phyloP scores from a whole-genome alignment of 1,140 invertebrate species.

The Rhyzopertha dominica region DNA sequence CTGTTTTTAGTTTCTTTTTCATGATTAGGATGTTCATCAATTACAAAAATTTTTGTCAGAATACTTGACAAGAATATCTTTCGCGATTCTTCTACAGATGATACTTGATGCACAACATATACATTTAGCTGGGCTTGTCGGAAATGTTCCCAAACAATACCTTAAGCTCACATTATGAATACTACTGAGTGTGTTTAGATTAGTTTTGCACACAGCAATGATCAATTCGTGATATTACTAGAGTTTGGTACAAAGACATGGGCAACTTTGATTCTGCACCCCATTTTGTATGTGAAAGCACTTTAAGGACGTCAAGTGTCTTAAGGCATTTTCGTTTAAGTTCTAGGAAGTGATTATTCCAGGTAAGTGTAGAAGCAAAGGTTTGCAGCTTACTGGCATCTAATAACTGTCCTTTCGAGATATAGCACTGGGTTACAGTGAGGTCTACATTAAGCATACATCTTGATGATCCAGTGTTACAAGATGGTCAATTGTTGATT shows the following conservation, averaged over 20 bases:
- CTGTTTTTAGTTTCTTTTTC: too few species aligned
- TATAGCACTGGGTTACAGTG: too few species aligned
- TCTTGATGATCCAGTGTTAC: too few species aligned
- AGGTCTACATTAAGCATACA: too few species aligned
- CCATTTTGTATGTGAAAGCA: constrained; percentile 4
- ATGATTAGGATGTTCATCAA: too few species aligned
- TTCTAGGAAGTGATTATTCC: constrained; percentile 8
- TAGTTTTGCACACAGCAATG: constrained; percentile 4
- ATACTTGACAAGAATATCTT: too few species aligned
- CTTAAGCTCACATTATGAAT: constrained; percentile 8
- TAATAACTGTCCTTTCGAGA: too few species aligned
- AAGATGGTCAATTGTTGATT: too few species aligned
- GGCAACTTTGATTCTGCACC: constrained; percentile 8
- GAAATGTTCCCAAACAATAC: constrained; percentile 7
- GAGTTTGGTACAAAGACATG: constrained; percentile 4
- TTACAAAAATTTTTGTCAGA: too few species aligned
- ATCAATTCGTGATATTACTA: constrained; percentile 10
- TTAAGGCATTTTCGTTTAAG: constrained; percentile 7
- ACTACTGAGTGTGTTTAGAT: constrained; percentile 2
- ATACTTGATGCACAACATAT: constrained; percentile 8
- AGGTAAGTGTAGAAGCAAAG: constrained; percentile 9
- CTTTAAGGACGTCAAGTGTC: constrained; percentile 5
- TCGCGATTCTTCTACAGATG: constrained; percentile 10
- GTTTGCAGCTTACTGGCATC: neutral
- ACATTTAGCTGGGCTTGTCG: constrained; percentile 10